Evolutionary conservation across 2,797 vertebrate genomes (phyloP).

Genomic region (Chelon labrosus): DNA sequence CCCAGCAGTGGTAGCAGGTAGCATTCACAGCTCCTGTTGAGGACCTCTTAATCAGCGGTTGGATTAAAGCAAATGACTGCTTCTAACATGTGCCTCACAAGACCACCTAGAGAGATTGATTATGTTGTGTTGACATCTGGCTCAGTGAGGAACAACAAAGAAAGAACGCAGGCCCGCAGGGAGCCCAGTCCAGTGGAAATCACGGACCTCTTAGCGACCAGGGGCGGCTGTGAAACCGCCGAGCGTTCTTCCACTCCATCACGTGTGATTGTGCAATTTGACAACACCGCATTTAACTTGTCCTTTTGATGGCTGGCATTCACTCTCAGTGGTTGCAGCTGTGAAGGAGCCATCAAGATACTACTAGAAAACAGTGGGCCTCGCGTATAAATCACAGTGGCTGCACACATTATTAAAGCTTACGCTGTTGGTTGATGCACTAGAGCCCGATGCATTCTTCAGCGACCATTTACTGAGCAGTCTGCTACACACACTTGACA

Average conservation of each 20-base stretch:
- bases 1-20: neutral
- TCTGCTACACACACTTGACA: no score
- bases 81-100: slow-evolving; percentile 36
- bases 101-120: slow-evolving; percentile 45
- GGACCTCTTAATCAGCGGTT: slow-evolving; percentile 30
- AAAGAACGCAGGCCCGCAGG: slow-evolving; percentile 13
- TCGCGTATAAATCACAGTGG: no score
- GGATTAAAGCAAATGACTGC: slow-evolving; percentile 24
- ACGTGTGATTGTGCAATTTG: slow-evolving; percentile 19
- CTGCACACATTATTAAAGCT: no score
- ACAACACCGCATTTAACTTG: slow-evolving; percentile 19
- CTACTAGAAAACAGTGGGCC: neutral
- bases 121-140: slow-evolving; percentile 46
- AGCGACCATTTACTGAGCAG: no score
- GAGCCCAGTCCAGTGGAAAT: slow-evolving; percentile 19
- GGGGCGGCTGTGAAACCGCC: slow-evolving; percentile 28
- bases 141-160: slow-evolving; percentile 45
- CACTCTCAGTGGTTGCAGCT: slow-evolving; percentile 1
- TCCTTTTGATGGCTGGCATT: slow-evolving; percentile 9
- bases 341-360: neutral
- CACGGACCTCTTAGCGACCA: slow-evolving; percentile 4
- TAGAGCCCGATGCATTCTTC: no score
- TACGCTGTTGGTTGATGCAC: no score
- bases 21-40: slow-evolving; percentile 9
- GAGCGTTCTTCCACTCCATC: slow-evolving; percentile 32